Base-by-base conservation (phyloP, 2,113 vertebrate genomes). In the Stictonetta naevosa region DNA sequence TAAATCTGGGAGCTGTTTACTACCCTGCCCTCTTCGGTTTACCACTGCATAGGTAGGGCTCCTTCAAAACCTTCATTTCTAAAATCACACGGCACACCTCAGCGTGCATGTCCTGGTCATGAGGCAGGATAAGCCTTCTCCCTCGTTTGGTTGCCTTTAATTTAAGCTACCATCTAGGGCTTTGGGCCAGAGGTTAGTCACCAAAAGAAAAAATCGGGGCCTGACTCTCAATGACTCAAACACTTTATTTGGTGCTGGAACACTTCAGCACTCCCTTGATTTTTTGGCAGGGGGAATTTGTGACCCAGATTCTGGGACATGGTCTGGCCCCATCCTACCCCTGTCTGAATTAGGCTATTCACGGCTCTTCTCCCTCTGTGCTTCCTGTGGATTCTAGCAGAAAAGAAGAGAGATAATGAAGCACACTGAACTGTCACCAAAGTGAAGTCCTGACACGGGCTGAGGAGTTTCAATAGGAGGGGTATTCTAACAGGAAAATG, bases 101-200 rank as follows among this genome's bases (percentile, higher is more conserved):
- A 50, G 40, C 28, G 50, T 53, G 36, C n/a, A 36, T 7, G 14
- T 81, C 67, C 36, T 86, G n/a, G 26, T 93, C 53, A 46, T 34
- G 42, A 81, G 16, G 64, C 76, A 86, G 60, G 21, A 78, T 55
- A 88, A 93, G 90, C 73, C 53, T 83, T 88, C 90, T 86, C 66
- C 79, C 56, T 48, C 7, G 28, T 77, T 92, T 31, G 83, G 75
- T 2, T 50, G 76, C 60, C 69, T 83, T 78, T 86, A 83, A 95
- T 67, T 94, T 92, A 94, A 88, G 46, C 79, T 75, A n/a, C 22
- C 68, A 64, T 60, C 92, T 67, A 89, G 74, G 80, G 85, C 44
- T 90, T 67, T 44, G 73, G 60, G 93, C 83, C 94, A 95, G 88
- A 94, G 79, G 79, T 97, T 92, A 95, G 34, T 84, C 83, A 92